phyloP scores from a whole-genome alignment of 1,140 invertebrate genomes.

The Gryllus bimaculatus region DNA sequence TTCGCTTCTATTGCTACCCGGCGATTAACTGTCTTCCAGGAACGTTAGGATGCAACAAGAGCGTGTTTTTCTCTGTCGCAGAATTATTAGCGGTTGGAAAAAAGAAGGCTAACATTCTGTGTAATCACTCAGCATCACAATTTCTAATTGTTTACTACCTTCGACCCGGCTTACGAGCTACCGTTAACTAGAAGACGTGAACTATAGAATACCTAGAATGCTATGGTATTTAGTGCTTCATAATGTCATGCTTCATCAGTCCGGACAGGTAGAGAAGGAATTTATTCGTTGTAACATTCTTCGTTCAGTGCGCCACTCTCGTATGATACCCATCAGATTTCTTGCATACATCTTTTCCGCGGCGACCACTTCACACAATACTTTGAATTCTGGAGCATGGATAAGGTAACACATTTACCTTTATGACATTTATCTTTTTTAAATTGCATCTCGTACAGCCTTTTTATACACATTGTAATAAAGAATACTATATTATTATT shows the following conservation, averaged over 20 bases:
- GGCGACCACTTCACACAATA: too few relatives aligned
- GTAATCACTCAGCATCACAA: conserved; percentile 4
- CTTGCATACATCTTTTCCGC: too few relatives aligned
- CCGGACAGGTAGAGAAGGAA: background rate
- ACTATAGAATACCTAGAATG: conserved; percentile 1
- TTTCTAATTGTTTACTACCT: conserved; percentile 5
- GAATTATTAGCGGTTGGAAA: background rate
- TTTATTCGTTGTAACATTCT: too few relatives aligned
- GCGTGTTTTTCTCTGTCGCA: background rate
- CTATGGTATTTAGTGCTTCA: background rate
- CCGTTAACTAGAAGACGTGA: background rate
- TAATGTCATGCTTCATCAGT: conserved; percentile 1
- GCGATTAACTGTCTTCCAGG: background rate
- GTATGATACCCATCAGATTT: too few relatives aligned
- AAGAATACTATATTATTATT: too few relatives aligned
- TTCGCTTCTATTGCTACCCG: background rate
- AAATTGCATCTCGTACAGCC: too few relatives aligned
- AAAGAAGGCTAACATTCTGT: conserved; percentile 1
- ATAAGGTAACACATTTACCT: too few relatives aligned
- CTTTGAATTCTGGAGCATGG: too few relatives aligned
- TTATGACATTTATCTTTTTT: too few relatives aligned
- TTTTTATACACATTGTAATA: too few relatives aligned
- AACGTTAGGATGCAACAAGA: background rate
- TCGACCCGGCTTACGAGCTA: background rate
- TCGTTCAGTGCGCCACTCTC: too few relatives aligned